Evolutionary conservation across 2,888 invertebrate species (phyloP), one percentile per base, ranked within the genome.

Genomic region (Gordius sp.): DNA sequence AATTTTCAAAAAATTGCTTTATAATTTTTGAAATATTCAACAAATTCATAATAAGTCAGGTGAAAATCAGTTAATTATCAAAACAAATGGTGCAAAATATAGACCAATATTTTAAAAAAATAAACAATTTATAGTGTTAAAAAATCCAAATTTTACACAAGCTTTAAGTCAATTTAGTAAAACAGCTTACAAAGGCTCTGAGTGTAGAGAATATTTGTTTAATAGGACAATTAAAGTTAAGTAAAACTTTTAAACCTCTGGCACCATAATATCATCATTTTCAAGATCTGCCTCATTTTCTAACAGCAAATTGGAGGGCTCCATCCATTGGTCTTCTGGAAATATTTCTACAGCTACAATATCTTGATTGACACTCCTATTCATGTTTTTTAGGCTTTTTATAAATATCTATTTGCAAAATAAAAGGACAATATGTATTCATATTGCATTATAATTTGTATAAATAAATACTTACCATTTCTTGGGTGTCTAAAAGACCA

Each of bases 331-430:
- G 2, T 76, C 75, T 71, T 87, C 77, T 0, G 86, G 81, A 54
- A 93, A 73, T 54, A 97, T 71, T 70, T 86, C 78, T 57, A 97
- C 72, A 2, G 86, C 93, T 2, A 97, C 89, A 41, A 79, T 72
- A 66, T 97, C 97, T 2, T 85, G 89, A 67, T 93, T 83, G 0
- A 93, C 81, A 1, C 87, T 84, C 60, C 97, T 76, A 69, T 97
- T 97, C 58, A 91, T 75, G 57, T 82, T 77, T 57, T 76, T 74
- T 59, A 80, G 76, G 1, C 87, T 86, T 77, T 85, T 84, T 23
- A 87, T 74, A 2, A 60, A 60, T 41, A 54, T 54, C 47, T 47
- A 20, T 13, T 16, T 16, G 23, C 23, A 39, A 39, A 13, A 39
- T 13, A 39, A 39, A 39, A 39, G n/a, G 41, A 27, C 13, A 60